Conservation (phyloP, 2,888 invertebrate genomes). For the Hydropsyche betteni region DNA sequence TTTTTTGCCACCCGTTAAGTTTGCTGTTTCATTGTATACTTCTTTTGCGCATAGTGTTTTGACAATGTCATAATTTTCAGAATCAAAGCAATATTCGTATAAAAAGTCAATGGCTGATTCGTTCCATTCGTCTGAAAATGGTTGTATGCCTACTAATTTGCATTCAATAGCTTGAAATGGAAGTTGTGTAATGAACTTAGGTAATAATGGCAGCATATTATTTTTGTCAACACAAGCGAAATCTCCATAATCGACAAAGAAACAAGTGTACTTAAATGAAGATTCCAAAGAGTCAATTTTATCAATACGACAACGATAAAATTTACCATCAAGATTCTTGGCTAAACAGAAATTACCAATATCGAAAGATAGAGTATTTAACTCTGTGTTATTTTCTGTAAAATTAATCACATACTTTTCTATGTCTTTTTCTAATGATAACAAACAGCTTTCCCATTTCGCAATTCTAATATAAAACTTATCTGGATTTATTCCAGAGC, state of each 20-base stretch:
- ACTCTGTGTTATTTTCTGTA: slow-evolving; percentile 43
- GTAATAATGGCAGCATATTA: slow-evolving; percentile 63
- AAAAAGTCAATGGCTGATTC: slow-evolving; percentile 66
- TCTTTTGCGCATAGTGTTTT: slow-evolving; percentile 62
- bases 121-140: slow-evolving; percentile 63
- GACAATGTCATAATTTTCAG: slow-evolving; percentile 56
- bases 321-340: slow-evolving; percentile 61
- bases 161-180: slow-evolving; percentile 75
- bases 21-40: slow-evolving; percentile 58
- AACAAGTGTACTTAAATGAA: slow-evolving; percentile 61
- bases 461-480: slow-evolving; percentile 64
- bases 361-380: background rate
- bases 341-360: slow-evolving; percentile 62
- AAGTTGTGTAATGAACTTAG: slow-evolving; percentile 62
- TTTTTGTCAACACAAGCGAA: slow-evolving; percentile 59
- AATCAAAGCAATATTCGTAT: slow-evolving; percentile 60
- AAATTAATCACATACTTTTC: slow-evolving; percentile 55
- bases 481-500: slow-evolving; percentile 60
- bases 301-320: slow-evolving; percentile 63
- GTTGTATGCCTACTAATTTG: slow-evolving; percentile 64
- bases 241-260: slow-evolving; percentile 73
- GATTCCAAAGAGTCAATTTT: slow-evolving; percentile 54
- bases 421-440: slow-evolving; percentile 60
- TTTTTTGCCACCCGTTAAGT: slow-evolving; percentile 60
- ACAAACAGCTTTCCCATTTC: slow-evolving; percentile 62